A percentile compares a stretch with the other conserved stretches of the same genome.
These are phyloP conservation scores for Sebastes elongatus DNA, from an alignment of 2,797 vertebrate species.

Conservation along the genomic window DNA sequence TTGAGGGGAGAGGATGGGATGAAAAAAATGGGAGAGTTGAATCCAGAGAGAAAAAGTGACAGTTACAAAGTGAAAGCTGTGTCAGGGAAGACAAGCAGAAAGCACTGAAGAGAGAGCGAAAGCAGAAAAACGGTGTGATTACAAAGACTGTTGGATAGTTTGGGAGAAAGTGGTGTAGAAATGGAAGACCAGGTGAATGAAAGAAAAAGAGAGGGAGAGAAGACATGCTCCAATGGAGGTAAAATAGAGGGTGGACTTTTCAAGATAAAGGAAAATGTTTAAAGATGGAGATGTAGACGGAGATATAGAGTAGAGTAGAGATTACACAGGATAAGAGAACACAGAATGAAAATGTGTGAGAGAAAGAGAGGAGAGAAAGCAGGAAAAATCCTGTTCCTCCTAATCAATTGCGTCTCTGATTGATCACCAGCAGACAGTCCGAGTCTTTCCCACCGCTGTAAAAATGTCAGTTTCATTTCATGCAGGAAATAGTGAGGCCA, in stretches of 20 bases:
- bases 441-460: constrained; percentile 56
- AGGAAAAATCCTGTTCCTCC: constrained; percentile 31
- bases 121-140: constrained; percentile 4
- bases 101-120: background rate
- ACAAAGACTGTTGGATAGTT: background rate
- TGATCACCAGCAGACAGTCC: constrained; percentile 66
- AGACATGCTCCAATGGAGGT: background rate
- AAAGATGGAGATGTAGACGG: background rate
- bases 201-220: background rate
- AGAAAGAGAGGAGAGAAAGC: background rate
- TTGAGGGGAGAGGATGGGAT: background rate
- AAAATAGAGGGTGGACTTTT: background rate
- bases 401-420: constrained; percentile 73
- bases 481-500: constrained; percentile 57
- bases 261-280: background rate
- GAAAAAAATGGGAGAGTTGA: background rate
- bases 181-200: background rate
- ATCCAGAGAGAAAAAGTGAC: constrained; percentile 5
- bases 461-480: constrained; percentile 61
- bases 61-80: constrained; percentile 1
- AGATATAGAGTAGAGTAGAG: background rate
- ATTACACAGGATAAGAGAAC: background rate
- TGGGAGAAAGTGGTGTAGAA: background rate
- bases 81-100: background rate
- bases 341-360: background rate